Percentiles rank a stretch among this genome's conserved stretches.
Evolutionary conservation across 1,140 invertebrate species (phyloP).

Genomic region (Aphaenogaster floridana): DNA sequence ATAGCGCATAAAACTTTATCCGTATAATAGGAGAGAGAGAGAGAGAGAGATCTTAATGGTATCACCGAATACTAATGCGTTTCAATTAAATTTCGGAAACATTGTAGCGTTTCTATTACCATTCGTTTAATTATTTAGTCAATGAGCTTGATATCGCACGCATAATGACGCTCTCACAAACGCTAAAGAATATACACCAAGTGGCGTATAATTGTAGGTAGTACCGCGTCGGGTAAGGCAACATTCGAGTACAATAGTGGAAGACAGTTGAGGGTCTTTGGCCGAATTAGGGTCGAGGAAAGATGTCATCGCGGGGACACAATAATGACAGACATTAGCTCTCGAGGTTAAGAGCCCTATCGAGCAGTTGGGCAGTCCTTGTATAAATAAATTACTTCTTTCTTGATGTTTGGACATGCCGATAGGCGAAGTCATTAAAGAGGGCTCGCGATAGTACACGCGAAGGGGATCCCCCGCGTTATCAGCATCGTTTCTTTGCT

Average conservation of each 20-base stretch:
- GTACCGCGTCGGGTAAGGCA: neutral
- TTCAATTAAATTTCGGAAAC: conserved; percentile 54
- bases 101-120: conserved; percentile 15
- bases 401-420: conserved; percentile 64
- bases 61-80: neutral
- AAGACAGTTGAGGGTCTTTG: conserved; percentile 14
- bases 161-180: conserved; percentile 41
- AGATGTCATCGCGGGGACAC: conserved; percentile 50
- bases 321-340: conserved; percentile 66
- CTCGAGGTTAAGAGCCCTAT: conserved; percentile 24
- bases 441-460: conserved; percentile 1
- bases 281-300: conserved; percentile 52
- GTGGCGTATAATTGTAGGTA: conserved; percentile 26
- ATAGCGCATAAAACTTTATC: neutral
- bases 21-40: neutral
- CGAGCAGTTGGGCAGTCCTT: conserved; percentile 63
- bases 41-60: neutral
- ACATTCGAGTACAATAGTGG: conserved; percentile 5
- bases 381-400: conserved; percentile 79
- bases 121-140: conserved; percentile 59
- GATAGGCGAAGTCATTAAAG: conserved; percentile 59
- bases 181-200: conserved; percentile 24
- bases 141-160: conserved; percentile 24
- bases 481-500: conserved; percentile 4
- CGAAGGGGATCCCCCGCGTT: conserved; percentile 3